These are phyloP conservation scores for Cassiopea xamachana DNA, from an alignment of 30 jellyfish, hydroid and myxozoan genomes.

Conservation along the genomic window DNA sequence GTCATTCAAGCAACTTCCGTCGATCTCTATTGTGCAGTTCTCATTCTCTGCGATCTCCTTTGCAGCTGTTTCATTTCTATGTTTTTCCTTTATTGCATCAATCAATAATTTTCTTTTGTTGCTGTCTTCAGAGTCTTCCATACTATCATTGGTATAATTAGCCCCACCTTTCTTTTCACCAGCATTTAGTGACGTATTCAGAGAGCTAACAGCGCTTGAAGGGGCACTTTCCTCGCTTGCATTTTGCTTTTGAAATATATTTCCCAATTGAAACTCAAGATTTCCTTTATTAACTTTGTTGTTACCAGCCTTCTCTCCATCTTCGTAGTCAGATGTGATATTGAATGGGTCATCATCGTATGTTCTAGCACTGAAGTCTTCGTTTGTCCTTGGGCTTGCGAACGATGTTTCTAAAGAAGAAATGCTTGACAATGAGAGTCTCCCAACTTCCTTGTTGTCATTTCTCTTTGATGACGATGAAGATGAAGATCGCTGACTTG, in stretches of 20 bases:
- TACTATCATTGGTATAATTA: background rate
- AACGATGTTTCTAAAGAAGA: slow-evolving; percentile 42
- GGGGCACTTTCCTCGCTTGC: slow-evolving; percentile 41
- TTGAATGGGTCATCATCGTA: slow-evolving; percentile 17
- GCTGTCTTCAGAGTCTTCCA: slow-evolving; percentile 17
- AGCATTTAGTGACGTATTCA: slow-evolving; percentile 52
- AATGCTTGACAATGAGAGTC: slow-evolving; percentile 53
- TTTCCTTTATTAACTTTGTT: slow-evolving; percentile 45
- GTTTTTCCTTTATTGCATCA: slow-evolving; percentile 47
- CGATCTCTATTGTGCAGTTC: background rate
- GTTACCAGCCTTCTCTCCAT: slow-evolving; percentile 3
- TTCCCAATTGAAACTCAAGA: slow-evolving; percentile 48
- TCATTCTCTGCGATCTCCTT: background rate
- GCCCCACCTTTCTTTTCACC: slow-evolving; percentile 1
- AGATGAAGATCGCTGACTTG: slow-evolving; percentile 42
- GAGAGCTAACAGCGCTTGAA: slow-evolving; percentile 48
- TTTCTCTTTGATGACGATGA: slow-evolving; percentile 40
- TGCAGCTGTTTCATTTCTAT: background rate
- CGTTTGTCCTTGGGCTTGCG: slow-evolving; percentile 27
- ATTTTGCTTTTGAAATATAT: slow-evolving; percentile 46
- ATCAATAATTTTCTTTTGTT: slow-evolving; percentile 31
- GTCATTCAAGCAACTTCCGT: background rate
- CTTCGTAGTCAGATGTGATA: background rate
- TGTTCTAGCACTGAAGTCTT: slow-evolving; percentile 31
- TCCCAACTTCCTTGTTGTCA: slow-evolving; percentile 44